Evolutionary conservation across 2,797 vertebrate species (phyloP), one percentile per base, ranked within the genome.

Genomic region (Atherinosoma microstoma): DNA sequence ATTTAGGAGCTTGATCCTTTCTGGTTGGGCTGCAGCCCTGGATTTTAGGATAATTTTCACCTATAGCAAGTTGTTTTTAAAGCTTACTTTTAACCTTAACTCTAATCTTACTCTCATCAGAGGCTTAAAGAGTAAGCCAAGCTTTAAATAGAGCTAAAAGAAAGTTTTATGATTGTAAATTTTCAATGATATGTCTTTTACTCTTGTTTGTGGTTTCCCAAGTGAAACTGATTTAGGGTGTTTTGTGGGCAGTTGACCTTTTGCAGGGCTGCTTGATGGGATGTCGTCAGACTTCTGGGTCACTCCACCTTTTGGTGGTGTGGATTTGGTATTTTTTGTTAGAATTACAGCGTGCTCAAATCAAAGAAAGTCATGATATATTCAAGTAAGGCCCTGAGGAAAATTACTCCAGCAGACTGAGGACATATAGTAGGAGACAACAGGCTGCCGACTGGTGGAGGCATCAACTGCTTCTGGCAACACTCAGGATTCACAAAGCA

Each of bases 11-110:
- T 68, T 76, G 65, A 84, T 83, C 73, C 63, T 75, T 62, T 78
- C 62, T 80, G 85, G 82, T 76, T 20, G 1, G 64, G 56, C 59
- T 77, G 82, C 73, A 82, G 30, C 1, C 61, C 47, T 67, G 67
- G 67, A 82, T 83, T 89, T 89, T 78, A 53, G 87, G 79, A 70
- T 89, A 88, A 87, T 92, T 82, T 87, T 90, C 85, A 90, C 86
- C 77, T 83, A 67, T 29, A 47, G 75, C 53, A 54, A 67, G 81
- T 80, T 83, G 81, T 86, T 90, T 91, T 87, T 76, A 84, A 84
- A 80, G 82, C 71, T 90, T 68, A 75, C 75, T 70, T 75, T 27
- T 51, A 85, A 88, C 84, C 85, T 76, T 87, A 87, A 89, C 85
- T 75, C 74, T 83, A 81, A 91, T 90, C 87, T 77, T 74, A 70